Percentiles rank a stretch among this genome's conserved stretches.
Conservation (phyloP, 1,140 invertebrate species). For the Drosophila sucinea region DNA sequence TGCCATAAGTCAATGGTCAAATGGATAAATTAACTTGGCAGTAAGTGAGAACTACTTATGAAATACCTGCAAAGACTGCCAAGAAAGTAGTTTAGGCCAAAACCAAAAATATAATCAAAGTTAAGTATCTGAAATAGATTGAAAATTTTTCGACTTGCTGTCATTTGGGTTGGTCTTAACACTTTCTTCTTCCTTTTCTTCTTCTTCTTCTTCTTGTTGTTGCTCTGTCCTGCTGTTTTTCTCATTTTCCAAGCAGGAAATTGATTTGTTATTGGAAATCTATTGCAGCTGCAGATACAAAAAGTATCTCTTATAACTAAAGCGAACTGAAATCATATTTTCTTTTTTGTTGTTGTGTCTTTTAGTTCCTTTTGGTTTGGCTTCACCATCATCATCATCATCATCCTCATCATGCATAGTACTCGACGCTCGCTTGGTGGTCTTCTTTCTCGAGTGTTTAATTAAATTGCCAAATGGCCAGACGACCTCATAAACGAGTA, state of each 20-base stretch:
- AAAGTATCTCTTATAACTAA: slow-evolving; percentile 46
- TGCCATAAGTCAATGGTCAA: not conserved
- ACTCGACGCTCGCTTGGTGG: slow-evolving; percentile 41
- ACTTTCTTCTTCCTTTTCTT: not conserved
- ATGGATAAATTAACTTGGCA: too few species aligned
- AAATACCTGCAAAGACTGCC: too few species aligned
- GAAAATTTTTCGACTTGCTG: not conserved
- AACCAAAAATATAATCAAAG: too few species aligned
- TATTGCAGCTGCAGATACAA: slow-evolving; percentile 37
- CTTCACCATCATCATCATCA: not conserved
- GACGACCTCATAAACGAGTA: not conserved
- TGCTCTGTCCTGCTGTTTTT: not conserved
- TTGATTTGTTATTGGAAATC: slow-evolving; percentile 53
- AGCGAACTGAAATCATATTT: slow-evolving; percentile 3
- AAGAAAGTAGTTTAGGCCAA: too few species aligned
- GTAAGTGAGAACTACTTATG: too few species aligned
- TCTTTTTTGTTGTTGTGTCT: not conserved
- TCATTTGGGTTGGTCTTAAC: not conserved
- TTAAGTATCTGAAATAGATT: not conserved
- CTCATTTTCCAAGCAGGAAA: slow-evolving; percentile 59
- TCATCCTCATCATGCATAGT: not conserved
- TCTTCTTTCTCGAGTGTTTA: slow-evolving; percentile 42
- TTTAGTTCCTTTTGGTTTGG: not conserved
- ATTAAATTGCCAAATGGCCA: slow-evolving; percentile 45
- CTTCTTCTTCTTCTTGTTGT: not conserved